Base-by-base conservation (phyloP, 1,140 invertebrate genomes). In the Ylistrum balloti region DNA sequence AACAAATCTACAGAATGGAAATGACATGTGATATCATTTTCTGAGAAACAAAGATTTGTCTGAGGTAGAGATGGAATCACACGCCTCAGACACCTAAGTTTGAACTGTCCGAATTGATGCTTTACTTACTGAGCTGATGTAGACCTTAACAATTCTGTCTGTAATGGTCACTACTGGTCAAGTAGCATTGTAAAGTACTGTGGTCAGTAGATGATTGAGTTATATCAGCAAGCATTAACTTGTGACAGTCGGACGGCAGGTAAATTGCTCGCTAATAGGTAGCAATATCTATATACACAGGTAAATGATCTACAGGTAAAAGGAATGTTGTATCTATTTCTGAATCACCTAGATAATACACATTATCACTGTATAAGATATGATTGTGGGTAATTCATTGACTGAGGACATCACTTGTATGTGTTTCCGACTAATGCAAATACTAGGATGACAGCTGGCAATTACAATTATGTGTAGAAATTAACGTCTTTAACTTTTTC, bases 121-220 rank as follows among this genome's bases (percentile, higher is more conserved):
- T n/a, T n/a, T n/a, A n/a, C n/a, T n/a, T n/a, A n/a, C n/a, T n/a
- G n/a, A n/a, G n/a, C n/a, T n/a, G n/a, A n/a, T n/a, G n/a, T n/a
- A n/a, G n/a, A n/a, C n/a, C n/a, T n/a, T n/a, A n/a, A n/a, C n/a
- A 17, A 28, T 74, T 74, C 5, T 74, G 9, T 74, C 1, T 74
- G 56, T 74, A 74, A n/a, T 74, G 56, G 56, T 28, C 56, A 74
- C 5, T 74, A 74, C 56, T 74, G 56, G 56, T 74, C 56, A 74
- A n/a, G n/a, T 1, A n/a, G 3, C n/a, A 3, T 3, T 28, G 56
- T 28, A 28, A 22, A 74, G 56, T 74, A 28, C 22, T 74, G n/a
- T 74, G 7, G 20, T 9, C 22, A 74, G 56, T 7, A 7, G 5
- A 74, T 74, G 28, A 74, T 74, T 5, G 22, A 74, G 56, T 3